phyloP scores from a whole-genome alignment of 2,888 invertebrate genomes.

The Hirtodrosophila confusa region DNA sequence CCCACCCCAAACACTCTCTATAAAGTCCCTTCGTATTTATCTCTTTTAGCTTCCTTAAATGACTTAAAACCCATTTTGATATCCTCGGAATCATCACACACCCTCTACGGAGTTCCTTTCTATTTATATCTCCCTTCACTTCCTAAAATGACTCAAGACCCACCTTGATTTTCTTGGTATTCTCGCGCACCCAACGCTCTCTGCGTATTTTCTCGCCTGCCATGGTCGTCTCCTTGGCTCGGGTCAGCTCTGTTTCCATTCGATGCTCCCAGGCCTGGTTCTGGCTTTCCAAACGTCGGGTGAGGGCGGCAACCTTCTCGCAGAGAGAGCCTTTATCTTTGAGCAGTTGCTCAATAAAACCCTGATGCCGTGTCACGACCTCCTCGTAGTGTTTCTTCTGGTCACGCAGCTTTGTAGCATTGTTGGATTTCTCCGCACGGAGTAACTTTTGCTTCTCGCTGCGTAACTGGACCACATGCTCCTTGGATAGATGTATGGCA shows the following conservation, averaged over 20 bases:
- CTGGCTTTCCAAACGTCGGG: slow-evolving; percentile 84
- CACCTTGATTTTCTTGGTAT: slow-evolving; percentile 94
- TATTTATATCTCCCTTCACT: too few relatives aligned
- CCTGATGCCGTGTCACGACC: slow-evolving; percentile 91
- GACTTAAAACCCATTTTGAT: slow-evolving; percentile 87
- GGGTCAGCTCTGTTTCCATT: slow-evolving; percentile 90
- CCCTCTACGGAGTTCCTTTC: too few relatives aligned
- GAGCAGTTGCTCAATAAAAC: slow-evolving; percentile 92
- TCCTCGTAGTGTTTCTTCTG: slow-evolving; percentile 90
- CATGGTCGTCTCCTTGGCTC: slow-evolving; percentile 90
- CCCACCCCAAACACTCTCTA: slow-evolving; percentile 86
- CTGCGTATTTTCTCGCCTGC: slow-evolving; percentile 90
- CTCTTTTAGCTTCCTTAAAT: not conserved
- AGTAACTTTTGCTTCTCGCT: slow-evolving; percentile 83
- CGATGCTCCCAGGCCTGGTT: slow-evolving; percentile 90
- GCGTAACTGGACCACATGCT: slow-evolving; percentile 83
- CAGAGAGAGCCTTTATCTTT: slow-evolving; percentile 91
- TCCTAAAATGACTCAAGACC: not conserved
- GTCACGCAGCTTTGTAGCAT: slow-evolving; percentile 85
- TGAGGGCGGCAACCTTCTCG: slow-evolving; percentile 85
- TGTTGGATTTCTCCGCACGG: slow-evolving; percentile 83
- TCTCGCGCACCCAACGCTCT: slow-evolving; percentile 92
- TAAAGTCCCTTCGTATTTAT: too few relatives aligned
- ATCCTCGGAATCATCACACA: slow-evolving; percentile 92
- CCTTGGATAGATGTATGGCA: slow-evolving; percentile 83